phyloP scores from a whole-genome alignment of 2,888 invertebrate species.

The Peribatodes rhomboidaria region DNA sequence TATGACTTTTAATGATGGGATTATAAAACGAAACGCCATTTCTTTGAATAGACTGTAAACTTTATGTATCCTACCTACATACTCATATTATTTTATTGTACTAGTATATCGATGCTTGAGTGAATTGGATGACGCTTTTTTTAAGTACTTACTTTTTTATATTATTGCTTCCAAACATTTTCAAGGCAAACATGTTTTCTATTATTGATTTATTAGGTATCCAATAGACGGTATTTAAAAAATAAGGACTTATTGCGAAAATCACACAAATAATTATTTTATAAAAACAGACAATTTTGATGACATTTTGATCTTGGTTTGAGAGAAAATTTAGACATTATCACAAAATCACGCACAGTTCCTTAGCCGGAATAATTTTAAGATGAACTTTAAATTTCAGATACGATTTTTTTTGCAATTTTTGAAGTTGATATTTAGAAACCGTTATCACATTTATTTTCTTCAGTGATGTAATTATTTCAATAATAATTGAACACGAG shows the following conservation, averaged over 20 bases:
- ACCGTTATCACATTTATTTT: background rate
- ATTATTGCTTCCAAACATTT: too few relatives aligned
- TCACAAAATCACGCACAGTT: conserved; percentile 27
- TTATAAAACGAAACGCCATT: too few relatives aligned
- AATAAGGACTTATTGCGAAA: too few relatives aligned
- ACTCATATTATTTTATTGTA: too few relatives aligned
- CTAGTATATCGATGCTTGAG: background rate
- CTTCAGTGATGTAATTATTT: background rate
- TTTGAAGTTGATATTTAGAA: conserved; percentile 5
- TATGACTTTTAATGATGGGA: too few relatives aligned
- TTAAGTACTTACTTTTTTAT: too few relatives aligned
- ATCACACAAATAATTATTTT: background rate
- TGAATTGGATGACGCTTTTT: background rate
- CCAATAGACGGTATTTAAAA: too few relatives aligned
- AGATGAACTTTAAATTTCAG: conserved; percentile 30
- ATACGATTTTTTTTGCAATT: conserved; percentile 2
- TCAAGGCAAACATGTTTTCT: too few relatives aligned
- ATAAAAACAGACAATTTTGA: background rate
- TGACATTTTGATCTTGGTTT: background rate
- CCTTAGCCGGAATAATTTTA: conserved; percentile 38
- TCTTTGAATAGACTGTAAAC: too few relatives aligned
- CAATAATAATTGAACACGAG: background rate
- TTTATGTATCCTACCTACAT: too few relatives aligned
- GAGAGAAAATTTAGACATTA: background rate
- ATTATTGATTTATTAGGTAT: too few relatives aligned